A percentile compares a stretch with the other conserved stretches of the same genome.
Conservation (phyloP, 2,888 invertebrate species). For the Drosophila demipolita region DNA sequence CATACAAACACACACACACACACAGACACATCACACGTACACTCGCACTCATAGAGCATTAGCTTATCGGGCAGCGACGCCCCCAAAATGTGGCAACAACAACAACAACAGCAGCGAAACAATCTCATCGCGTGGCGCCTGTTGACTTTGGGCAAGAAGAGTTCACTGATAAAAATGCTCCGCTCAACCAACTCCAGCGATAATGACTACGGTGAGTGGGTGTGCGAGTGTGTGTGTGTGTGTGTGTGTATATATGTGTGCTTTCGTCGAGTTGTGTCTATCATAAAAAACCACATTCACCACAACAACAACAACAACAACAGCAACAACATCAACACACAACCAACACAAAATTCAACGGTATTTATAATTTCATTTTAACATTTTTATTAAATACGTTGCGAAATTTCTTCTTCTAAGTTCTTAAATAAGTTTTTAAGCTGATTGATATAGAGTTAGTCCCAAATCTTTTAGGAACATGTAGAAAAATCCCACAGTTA, state of each 20-base stretch:
- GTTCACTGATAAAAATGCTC: conserved; percentile 21
- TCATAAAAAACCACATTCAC: conserved; percentile 58
- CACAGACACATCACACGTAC: conserved; percentile 8
- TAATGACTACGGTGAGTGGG: conserved; percentile 24
- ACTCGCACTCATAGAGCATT: conserved; percentile 8
- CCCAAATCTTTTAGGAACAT: background rate
- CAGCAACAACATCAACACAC: conserved; percentile 54
- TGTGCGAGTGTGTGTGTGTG: conserved; percentile 25
- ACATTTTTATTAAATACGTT: background rate
- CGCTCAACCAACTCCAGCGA: conserved; percentile 34
- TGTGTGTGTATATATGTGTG: background rate
- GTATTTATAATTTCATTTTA: conserved; percentile 76
- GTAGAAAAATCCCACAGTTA: background rate
- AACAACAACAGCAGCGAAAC: conserved; percentile 6
- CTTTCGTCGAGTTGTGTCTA: conserved; percentile 28
- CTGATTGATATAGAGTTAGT: background rate
- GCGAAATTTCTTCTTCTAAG: background rate
- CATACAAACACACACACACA: conserved; percentile 9
- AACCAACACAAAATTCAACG: conserved; percentile 66
- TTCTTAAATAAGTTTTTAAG: background rate
- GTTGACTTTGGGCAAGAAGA: conserved; percentile 15
- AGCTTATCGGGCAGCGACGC: conserved; percentile 39
- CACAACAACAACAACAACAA: conserved; percentile 40
- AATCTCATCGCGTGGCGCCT: conserved; percentile 8
- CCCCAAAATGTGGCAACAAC: conserved; percentile 34